These are phyloP conservation scores for Pavo muticus DNA, from an alignment of 2,113 vertebrate species.

Conservation along the genomic window DNA sequence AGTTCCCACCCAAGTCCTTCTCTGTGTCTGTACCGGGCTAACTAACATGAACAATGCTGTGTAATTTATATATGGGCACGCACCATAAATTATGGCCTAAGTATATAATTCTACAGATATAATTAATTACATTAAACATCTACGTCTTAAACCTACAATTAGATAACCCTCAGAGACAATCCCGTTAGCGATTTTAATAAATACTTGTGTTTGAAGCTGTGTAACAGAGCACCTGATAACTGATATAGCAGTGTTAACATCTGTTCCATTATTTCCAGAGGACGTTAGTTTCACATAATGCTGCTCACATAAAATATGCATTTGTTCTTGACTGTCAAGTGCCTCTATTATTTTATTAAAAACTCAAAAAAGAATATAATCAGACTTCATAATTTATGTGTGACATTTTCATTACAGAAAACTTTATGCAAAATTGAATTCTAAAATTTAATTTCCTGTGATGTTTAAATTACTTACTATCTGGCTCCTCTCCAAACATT, in stretches of 20 bases:
- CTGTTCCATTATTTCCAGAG: constrained; percentile 87
- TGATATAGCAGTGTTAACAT: constrained; percentile 85
- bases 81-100: constrained; percentile 79
- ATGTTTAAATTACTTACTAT: constrained; percentile 96
- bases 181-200: constrained; percentile 85
- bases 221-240: constrained; percentile 87
- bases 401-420: constrained; percentile 98
- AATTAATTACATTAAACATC: constrained; percentile 85
- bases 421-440: constrained; percentile 97
- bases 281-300: constrained; percentile 80
- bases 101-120: constrained; percentile 79
- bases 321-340: constrained; percentile 91
- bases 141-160: constrained; percentile 81
- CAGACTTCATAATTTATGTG: constrained; percentile 95
- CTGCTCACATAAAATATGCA: constrained; percentile 87
- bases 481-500: constrained; percentile 92
- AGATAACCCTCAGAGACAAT: constrained; percentile 84
- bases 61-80: constrained; percentile 79
- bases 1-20: constrained; percentile 80
- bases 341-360: constrained; percentile 91
- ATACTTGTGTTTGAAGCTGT: constrained; percentile 87
- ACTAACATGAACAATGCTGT: constrained; percentile 73
- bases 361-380: constrained; percentile 89
- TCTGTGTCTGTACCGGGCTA: constrained; percentile 74
- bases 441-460: constrained; percentile 99